Evolutionary conservation across 2,888 invertebrate genomes (phyloP), one percentile per base, ranked within the genome.

Genomic region (Drosophila anomalipes): DNA sequence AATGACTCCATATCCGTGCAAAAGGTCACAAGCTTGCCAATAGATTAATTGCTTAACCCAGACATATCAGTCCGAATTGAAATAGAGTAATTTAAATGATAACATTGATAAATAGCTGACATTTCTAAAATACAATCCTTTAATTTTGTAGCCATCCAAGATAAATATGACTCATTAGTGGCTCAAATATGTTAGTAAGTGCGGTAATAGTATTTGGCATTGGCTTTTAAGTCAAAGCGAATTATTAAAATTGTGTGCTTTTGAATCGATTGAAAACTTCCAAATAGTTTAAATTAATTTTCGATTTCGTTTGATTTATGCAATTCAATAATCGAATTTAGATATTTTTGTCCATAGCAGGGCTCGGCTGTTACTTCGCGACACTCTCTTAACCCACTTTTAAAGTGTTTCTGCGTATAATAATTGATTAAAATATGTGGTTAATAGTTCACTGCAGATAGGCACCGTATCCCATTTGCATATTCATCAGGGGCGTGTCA

Each of bases 1-100:
- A 54, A 37, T 49, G 62, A 52, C 22, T n/a, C 19, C 35, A 30
- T 28, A 49, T 53, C 22, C 30, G 30, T 30, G n/a, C 16, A n/a
- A 26, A 47, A 26, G 47, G 30, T 37, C 39, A 33, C 37, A n/a
- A 51, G 12, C 28, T 49, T 53, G 47, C n/a, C 22, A 65, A 49
- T 26, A 26, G 26, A 1, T 9, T 26, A 47, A 16, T 26, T 16
- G 47, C 0, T 47, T 47, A 47, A 16, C 14, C 41, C 41, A n/a
- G n/a, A 22, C 22, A 22, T 4, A 53, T 53, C n/a, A 41, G 10
- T 4, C 47, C 4, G 4, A 26, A 47, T 26, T 16, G 2, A 26
- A 47, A 26, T 9, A 2, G 14, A 26, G 4, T 16, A 7, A 16
- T 47, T 26, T 26, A 47, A 47, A 16, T 1, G 16, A 26, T 47